Percentiles rank a stretch among this genome's conserved stretches.
Conservation (phyloP, 2,113 vertebrate species). For the Oreotrochilus melanogaster region DNA sequence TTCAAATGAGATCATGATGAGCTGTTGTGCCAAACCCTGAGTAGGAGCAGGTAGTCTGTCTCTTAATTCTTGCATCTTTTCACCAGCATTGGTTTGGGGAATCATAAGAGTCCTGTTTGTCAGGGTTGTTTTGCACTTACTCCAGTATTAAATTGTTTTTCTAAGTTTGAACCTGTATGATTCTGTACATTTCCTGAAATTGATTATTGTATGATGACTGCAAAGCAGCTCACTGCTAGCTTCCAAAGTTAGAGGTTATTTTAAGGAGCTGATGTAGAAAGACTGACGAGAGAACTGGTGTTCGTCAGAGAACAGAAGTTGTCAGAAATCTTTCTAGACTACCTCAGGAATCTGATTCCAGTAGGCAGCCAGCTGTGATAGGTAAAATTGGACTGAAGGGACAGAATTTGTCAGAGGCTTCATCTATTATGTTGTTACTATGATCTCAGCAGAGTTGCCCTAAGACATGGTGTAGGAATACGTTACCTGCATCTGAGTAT, state of each 20-base stretch:
- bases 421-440: background rate
- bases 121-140: background rate
- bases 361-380: constrained; percentile 20
- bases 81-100: background rate
- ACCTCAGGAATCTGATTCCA: background rate
- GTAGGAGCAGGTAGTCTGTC: background rate
- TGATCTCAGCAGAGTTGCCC: constrained; percentile 41
- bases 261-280: constrained; percentile 6
- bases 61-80: background rate
- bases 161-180: background rate
- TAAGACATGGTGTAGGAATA: constrained; percentile 55
- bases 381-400: background rate
- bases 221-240: background rate
- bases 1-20: background rate
- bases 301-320: background rate
- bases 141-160: background rate
- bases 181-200: background rate
- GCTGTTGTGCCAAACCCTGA: background rate
- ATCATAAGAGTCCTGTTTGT: background rate
- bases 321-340: background rate
- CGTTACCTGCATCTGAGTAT: constrained; percentile 65
- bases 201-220: background rate
- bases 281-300: background rate
- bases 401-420: constrained; percentile 42
- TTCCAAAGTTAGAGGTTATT: background rate